Evolutionary conservation across 1,140 invertebrate genomes (phyloP).

Genomic region (Brachionus rotundiformis): DNA sequence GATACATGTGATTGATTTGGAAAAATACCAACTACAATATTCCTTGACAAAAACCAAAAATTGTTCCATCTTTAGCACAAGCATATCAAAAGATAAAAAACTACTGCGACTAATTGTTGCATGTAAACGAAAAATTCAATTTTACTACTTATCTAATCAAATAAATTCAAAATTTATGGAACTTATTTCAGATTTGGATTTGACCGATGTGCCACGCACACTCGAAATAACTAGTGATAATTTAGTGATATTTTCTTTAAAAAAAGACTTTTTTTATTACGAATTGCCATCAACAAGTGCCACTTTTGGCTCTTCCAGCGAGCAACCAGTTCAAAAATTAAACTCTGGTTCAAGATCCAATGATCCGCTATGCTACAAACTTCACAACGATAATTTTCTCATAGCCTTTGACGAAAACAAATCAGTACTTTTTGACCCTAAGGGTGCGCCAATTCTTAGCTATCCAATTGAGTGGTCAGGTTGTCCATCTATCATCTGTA

Average conservation of each 20-base stretch:
- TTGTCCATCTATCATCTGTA: conserved; percentile 27
- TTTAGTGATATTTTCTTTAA: conserved; percentile 36
- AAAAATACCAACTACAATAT: conserved; percentile 49
- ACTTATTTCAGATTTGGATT: conserved; percentile 39
- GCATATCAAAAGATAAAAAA: conserved; percentile 40
- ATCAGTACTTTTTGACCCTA: background rate
- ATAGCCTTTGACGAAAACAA: conserved; percentile 37
- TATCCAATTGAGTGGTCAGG: conserved; percentile 28
- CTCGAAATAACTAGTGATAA: conserved; percentile 35
- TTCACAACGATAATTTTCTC: conserved; percentile 37
- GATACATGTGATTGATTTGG: conserved; percentile 33
- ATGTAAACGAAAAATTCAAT: conserved; percentile 24
- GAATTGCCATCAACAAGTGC: conserved; percentile 23
- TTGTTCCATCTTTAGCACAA: conserved; percentile 27
- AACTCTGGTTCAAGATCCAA: conserved; percentile 3
- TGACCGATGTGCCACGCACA: conserved; percentile 27
- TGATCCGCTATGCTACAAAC: conserved; percentile 27
- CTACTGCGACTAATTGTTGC: conserved; percentile 7
- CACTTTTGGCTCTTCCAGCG: background rate
- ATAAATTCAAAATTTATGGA: conserved; percentile 47
- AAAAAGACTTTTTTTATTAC: conserved; percentile 50
- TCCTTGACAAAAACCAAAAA: conserved; percentile 16
- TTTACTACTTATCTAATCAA: conserved; percentile 42
- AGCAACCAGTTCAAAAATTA: background rate
- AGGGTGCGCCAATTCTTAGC: background rate